Evolutionary conservation across 2,888 invertebrate species (phyloP), one percentile per base, ranked within the genome.

Genomic region (Epistrophe eligans): DNA sequence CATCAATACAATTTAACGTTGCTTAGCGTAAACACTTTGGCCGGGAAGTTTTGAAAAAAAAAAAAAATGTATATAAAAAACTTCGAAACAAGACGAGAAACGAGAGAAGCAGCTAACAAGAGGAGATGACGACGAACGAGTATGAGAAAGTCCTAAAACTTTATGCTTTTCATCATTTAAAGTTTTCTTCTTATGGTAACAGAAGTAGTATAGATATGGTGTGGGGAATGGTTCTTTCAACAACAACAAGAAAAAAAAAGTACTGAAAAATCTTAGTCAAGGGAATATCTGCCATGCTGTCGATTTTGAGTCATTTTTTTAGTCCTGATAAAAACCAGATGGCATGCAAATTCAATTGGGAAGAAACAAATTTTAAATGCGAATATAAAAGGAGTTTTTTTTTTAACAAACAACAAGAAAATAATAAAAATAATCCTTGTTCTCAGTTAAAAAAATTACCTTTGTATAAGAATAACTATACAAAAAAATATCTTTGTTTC

Each of bases 141-240:
- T 64, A 13, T 43, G 35, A 72, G 40, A 57, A 76, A 84, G 72
- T 81, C 77, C 76, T 60, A 77, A 91, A 91, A 91, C 91, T 91
- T 91, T 91, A 89, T 91, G 90, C 91, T 91, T 91, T 91, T 91
- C 91, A 91, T 91, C 91, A 91, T 91, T 91, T 91, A 91, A 91
- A 91, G 91, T 91, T 91, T 91, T 90, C 84, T 74, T 90, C 88
- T 88, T 60, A 66, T 72, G 60, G 50, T 40, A 72, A 79, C 71
- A 76, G 70, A 35, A 50, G 32, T 5, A 48, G 38, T 24, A 24
- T 24, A 8, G 15, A 24, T 24, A 24, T n/a, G 55, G 28, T 28
- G 7, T 8, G 13, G 28, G 8, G 13, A 4, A 55, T 15, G 4
- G 43, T 66, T 24, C 24, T 24, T 24, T 3, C 48, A 13, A 60